phyloP scores from a whole-genome alignment of 1,140 invertebrate species.

The Paralvinella palmiformis region DNA sequence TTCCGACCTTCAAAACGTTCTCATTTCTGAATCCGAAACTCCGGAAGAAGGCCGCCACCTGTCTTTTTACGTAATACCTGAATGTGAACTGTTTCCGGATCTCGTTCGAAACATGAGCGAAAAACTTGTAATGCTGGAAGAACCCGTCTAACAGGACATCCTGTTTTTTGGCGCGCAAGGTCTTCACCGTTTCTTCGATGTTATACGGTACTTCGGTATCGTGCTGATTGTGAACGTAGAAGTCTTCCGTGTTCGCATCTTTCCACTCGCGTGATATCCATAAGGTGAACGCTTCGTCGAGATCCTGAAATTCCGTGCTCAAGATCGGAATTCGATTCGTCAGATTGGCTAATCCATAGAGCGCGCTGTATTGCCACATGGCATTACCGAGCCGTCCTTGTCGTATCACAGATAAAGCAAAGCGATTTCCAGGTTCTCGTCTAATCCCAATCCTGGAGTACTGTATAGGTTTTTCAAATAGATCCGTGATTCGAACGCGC shows the following conservation, averaged over 20 bases:
- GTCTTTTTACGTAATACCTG: neutral
- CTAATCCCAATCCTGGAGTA: too few species aligned
- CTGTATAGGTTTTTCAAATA: too few species aligned
- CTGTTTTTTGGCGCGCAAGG: constrained; percentile 16
- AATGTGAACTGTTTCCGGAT: constrained; percentile 11
- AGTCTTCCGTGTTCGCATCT: neutral
- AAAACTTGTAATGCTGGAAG: constrained; percentile 20
- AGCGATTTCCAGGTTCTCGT: too few species aligned
- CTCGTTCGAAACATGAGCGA: constrained; percentile 13
- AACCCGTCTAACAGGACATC: constrained; percentile 16
- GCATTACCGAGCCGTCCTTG: constrained; percentile 20
- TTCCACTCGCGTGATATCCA: neutral
- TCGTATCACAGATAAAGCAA: too few species aligned
- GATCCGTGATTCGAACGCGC: too few species aligned
- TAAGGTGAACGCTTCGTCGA: neutral
- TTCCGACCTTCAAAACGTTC: too few species aligned
- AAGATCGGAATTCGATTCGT: constrained; percentile 11
- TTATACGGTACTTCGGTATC: constrained; percentile 6
- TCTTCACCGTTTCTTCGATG: constrained; percentile 16
- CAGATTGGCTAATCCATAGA: constrained; percentile 16
- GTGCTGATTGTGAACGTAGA: neutral
- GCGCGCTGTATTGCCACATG: constrained; percentile 19
- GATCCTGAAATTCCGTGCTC: neutral
- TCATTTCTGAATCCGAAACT: neutral
- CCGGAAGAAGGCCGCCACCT: too few species aligned